Evolutionary conservation across 2,888 invertebrate species (phyloP), one percentile per base, ranked within the genome.

Genomic region (Amphiduros pacificus): DNA sequence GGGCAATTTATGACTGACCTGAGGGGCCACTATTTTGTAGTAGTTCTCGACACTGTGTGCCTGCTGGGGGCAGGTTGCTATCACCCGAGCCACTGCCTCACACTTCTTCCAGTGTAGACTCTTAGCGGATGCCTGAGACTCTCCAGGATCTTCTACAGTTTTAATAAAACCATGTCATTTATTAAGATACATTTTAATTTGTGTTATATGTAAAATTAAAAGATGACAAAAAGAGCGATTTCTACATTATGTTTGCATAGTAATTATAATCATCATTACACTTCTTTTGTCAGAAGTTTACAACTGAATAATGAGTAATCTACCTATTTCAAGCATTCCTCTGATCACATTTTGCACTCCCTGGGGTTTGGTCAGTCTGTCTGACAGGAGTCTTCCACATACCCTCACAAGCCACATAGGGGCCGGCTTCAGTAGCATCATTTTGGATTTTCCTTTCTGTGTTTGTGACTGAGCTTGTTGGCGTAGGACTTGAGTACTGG

Each of bases 281-380:
- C n/a, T 6, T 36, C 36, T 36, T n/a, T n/a, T n/a, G n/a, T n/a
- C n/a, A n/a, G 36, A 36, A 36, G 36, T 36, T 36, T 36, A 36
- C n/a, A n/a, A n/a, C n/a, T n/a, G n/a, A n/a, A n/a, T n/a, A n/a
- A n/a, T n/a, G n/a, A n/a, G n/a, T n/a, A n/a, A n/a, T n/a, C n/a
- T n/a, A n/a, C n/a, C n/a, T 24, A 52, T 11, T 44, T 88, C 88
- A 69, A 90, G 85, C 73, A 91, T 87, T 50, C 89, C 89, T 72
- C 85, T 80, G 36, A 89, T 86, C 17, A 91, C 81, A 61, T 87
- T 86, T 52, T 87, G 78, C 51, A 92, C 82, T 3, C 92, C 92
- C 69, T 87, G 87, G 1, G 87, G 82, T 60, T 85, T 82, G 62
- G 87, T 79, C 31, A 92, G 82, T 62, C 87, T 85, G 55, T 82